phyloP scores from a whole-genome alignment of 2,888 invertebrate genomes.

The Plebejus melissa region DNA sequence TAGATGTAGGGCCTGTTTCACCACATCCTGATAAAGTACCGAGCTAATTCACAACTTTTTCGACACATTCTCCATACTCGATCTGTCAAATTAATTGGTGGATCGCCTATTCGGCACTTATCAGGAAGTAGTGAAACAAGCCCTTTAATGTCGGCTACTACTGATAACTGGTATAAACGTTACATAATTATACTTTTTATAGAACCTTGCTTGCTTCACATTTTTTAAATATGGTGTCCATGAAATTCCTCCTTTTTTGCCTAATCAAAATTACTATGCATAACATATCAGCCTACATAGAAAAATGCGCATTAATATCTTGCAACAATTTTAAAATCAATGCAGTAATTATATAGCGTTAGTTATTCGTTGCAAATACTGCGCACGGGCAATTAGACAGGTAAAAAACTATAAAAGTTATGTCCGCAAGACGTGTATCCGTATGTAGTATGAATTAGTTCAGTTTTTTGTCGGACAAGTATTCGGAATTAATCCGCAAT shows the following conservation, averaged over 20 bases:
- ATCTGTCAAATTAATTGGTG: too few species aligned
- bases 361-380: not conserved
- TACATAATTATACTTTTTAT: not conserved
- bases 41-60: too few species aligned
- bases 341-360: conserved; percentile 25
- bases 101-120: too few species aligned
- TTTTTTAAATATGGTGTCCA: not conserved
- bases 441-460: conserved; percentile 4
- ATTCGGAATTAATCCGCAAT: conserved; percentile 6
- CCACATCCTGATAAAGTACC: too few species aligned
- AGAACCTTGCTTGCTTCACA: not conserved
- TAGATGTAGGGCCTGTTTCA: too few species aligned
- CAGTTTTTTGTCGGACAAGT: not conserved
- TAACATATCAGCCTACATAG: conserved; percentile 6
- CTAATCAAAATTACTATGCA: conserved; percentile 1
- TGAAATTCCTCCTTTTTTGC: not conserved
- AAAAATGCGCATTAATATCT: conserved; percentile 9
- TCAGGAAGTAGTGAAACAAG: too few species aligned
- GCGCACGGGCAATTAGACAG: conserved; percentile 22
- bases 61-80: too few species aligned
- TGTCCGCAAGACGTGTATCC: conserved; percentile 17
- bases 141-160: not conserved
- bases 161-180: not conserved
- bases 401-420: conserved; percentile 15
- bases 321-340: conserved; percentile 18